These are phyloP conservation scores for Drosophila anomelani DNA, from an alignment of 2,888 invertebrate species.

Conservation along the genomic window DNA sequence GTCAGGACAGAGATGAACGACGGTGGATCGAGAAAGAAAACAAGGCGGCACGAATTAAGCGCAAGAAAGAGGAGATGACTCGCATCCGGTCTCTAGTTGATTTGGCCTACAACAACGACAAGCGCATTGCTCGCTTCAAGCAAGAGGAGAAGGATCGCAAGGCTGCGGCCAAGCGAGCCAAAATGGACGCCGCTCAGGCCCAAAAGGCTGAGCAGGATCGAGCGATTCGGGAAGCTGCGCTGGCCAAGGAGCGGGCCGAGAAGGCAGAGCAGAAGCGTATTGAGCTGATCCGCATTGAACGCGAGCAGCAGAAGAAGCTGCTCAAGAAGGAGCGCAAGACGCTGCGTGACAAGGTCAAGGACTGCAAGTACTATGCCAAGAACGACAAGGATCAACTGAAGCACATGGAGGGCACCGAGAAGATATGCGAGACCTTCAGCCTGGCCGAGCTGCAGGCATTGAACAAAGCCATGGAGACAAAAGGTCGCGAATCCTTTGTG, in stretches of 20 bases:
- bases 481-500: slow-evolving; percentile 88
- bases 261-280: slow-evolving; percentile 92
- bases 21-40: slow-evolving; percentile 99
- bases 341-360: slow-evolving; percentile 91
- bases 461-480: slow-evolving; percentile 88
- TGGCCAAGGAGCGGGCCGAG: slow-evolving; percentile 91
- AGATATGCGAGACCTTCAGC: slow-evolving; percentile 93
- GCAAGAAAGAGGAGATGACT: slow-evolving; percentile 98
- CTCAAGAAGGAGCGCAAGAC: slow-evolving; percentile 94
- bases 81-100: slow-evolving; percentile 96
- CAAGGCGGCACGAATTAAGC: slow-evolving; percentile 94
- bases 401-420: slow-evolving; percentile 96
- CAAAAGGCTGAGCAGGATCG: slow-evolving; percentile 94
- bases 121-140: slow-evolving; percentile 95
- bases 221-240: slow-evolving; percentile 89
- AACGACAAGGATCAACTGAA: slow-evolving; percentile 90
- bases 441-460: slow-evolving; percentile 90
- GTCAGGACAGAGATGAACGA: slow-evolving; percentile 97
- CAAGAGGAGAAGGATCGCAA: slow-evolving; percentile 97
- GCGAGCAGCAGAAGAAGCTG: slow-evolving; percentile 93
- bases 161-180: slow-evolving; percentile 94
- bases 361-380: slow-evolving; percentile 91
- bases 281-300: slow-evolving; percentile 93
- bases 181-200: slow-evolving; percentile 92
- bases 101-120: slow-evolving; percentile 96